These are phyloP conservation scores for Mizuhopecten yessoensis DNA, from an alignment of 1,140 invertebrate genomes.

Conservation along the genomic window DNA sequence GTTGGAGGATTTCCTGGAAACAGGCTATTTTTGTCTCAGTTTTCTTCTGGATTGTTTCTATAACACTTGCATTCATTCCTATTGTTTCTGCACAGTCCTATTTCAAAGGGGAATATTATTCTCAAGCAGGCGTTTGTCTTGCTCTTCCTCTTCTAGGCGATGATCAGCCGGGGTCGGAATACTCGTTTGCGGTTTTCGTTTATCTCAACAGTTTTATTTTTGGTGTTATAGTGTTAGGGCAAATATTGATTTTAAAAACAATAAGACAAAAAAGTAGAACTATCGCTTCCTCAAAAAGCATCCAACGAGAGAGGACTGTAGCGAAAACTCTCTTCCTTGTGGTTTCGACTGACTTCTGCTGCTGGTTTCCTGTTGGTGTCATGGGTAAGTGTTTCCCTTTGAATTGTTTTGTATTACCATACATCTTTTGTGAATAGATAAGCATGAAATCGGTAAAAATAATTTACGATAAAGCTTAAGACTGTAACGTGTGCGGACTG, in stretches of 20 bases:
- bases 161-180: not conserved
- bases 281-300: not conserved
- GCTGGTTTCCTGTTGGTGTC: not conserved
- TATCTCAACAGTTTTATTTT: not conserved
- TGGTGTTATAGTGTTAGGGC: not conserved
- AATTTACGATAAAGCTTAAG: too few species aligned
- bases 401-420: too few species aligned
- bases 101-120: not conserved
- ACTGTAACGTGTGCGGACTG: too few species aligned
- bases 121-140: not conserved
- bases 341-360: not conserved
- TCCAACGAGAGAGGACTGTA: not conserved
- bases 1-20: not conserved
- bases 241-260: not conserved
- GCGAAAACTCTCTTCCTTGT: not conserved
- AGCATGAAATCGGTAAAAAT: too few species aligned
- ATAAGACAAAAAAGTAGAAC: not conserved
- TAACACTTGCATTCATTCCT: not conserved
- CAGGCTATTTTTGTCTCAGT: not conserved
- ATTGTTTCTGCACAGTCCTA: not conserved
- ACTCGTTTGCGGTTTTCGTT: not conserved
- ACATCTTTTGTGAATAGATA: too few species aligned
- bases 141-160: not conserved
- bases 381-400: not conserved
- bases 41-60: not conserved